A percentile compares a stretch with the other conserved stretches of the same genome.
These are phyloP conservation scores for Labroides dimidiatus DNA, from an alignment of 2,797 vertebrate genomes.

Conservation along the genomic window DNA sequence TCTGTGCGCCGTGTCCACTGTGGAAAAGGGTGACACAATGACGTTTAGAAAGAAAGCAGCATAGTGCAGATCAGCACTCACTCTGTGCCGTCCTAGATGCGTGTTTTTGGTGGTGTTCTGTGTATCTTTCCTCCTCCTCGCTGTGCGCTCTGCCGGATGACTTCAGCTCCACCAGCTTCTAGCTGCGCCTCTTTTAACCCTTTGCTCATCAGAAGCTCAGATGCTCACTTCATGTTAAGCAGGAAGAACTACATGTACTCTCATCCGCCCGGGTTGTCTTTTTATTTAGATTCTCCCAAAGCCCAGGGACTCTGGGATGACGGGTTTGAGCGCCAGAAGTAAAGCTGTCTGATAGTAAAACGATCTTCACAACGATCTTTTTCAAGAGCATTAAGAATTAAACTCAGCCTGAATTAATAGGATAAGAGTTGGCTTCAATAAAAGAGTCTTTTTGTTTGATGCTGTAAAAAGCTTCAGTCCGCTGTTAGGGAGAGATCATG, in stretches of 20 bases:
- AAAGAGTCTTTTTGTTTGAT: too few relatives aligned
- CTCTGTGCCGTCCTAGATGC: constrained; percentile 27
- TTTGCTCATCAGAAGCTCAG: constrained; percentile 54
- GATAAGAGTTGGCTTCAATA: not conserved
- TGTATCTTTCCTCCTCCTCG: constrained; percentile 50
- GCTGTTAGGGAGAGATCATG: not conserved
- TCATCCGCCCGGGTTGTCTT: too few relatives aligned
- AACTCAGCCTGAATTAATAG: too few relatives aligned
- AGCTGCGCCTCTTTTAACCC: constrained; percentile 83
- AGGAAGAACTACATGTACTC: constrained; percentile 15
- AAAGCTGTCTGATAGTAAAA: not conserved
- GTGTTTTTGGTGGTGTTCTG: constrained; percentile 53
- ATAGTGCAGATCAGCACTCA: constrained; percentile 16
- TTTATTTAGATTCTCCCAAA: too few relatives aligned
- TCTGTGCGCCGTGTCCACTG: not conserved
- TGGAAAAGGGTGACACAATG: not conserved
- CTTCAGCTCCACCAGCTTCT: constrained; percentile 69
- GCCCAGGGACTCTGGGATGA: not conserved
- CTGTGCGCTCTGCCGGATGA: constrained; percentile 74
- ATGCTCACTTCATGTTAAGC: not conserved
- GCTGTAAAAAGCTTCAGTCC: constrained; percentile 14
- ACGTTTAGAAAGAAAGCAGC: not conserved
- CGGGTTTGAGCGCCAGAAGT: too few relatives aligned
- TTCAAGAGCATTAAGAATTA: too few relatives aligned
- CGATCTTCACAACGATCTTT: too few relatives aligned